Conservation (phyloP, 2,797 vertebrate species). For the Orestias chungarensis region DNA sequence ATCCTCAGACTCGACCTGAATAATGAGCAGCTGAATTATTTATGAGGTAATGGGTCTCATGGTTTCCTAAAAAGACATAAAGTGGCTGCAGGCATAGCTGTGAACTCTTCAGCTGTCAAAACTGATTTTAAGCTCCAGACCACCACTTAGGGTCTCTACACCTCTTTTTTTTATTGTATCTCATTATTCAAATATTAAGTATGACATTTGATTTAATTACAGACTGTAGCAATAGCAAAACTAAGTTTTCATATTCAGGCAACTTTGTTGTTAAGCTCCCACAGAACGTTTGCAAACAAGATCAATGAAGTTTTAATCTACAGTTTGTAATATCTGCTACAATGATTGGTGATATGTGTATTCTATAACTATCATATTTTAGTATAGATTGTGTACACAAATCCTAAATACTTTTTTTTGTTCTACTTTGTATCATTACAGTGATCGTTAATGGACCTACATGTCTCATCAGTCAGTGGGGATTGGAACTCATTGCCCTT, state of each 20-base stretch:
- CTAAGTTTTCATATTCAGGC: neutral
- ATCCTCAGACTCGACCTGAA: conserved; percentile 13
- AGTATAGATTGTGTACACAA: neutral
- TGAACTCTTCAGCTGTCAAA: conserved; percentile 6
- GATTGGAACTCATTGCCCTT: neutral
- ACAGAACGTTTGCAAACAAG: neutral
- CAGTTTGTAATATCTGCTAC: neutral
- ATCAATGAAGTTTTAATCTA: neutral
- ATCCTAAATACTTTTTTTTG: neutral
- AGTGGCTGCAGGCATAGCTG: neutral
- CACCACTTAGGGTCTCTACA: neutral
- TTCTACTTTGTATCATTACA: neutral
- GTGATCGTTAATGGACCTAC: neutral
- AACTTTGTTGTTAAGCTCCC: neutral
- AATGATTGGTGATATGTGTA: neutral
- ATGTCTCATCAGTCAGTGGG: neutral
- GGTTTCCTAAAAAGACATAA: neutral
- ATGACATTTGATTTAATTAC: neutral
- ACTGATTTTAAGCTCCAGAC: neutral
- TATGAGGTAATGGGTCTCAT: conserved; percentile 17
- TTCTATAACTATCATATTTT: neutral
- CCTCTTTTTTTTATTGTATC: neutral
- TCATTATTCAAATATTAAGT: neutral
- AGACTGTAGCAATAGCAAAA: too few species aligned
- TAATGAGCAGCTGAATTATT: conserved; percentile 29